Conservation (phyloP, 2,113 vertebrate species). For the Panurus biarmicus region DNA sequence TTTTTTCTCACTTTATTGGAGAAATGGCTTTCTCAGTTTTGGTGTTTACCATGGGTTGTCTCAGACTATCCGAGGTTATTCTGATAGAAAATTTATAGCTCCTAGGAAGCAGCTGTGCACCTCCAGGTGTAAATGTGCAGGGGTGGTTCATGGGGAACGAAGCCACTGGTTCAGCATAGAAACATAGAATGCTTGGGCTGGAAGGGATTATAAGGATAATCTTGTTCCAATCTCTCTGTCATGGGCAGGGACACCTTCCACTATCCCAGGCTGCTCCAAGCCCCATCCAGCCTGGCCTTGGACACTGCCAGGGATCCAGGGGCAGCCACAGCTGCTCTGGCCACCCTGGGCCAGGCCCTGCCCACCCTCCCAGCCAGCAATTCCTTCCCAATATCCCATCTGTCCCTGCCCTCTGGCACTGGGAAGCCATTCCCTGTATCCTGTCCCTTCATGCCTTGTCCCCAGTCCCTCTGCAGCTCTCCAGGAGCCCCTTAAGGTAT, state of each 20-base stretch:
- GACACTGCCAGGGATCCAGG: neutral
- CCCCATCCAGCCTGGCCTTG: rapidly evolving
- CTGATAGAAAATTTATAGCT: neutral
- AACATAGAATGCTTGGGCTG: neutral
- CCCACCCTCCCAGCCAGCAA: neutral
- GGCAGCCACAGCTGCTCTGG: neutral
- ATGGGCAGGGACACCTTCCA: neutral
- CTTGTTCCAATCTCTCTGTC: rapidly evolving
- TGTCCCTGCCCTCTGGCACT: rapidly evolving
- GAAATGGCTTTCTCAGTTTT: neutral
- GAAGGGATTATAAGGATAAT: neutral
- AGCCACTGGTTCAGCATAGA: neutral
- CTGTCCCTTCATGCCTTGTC: neutral
- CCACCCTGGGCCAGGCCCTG: neutral
- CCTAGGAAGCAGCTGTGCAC: neutral
- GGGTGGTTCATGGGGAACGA: neutral
- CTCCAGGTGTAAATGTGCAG: neutral
- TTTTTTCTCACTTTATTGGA: neutral
- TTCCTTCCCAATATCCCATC: neutral
- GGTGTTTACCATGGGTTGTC: neutral
- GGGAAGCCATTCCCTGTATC: rapidly evolving
- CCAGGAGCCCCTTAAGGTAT: neutral
- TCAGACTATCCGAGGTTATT: neutral
- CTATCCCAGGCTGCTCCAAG: rapidly evolving
- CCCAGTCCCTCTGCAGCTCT: neutral